Evolutionary conservation across 2,113 vertebrate genomes (phyloP).

Genomic region (Centropus bengalensis): DNA sequence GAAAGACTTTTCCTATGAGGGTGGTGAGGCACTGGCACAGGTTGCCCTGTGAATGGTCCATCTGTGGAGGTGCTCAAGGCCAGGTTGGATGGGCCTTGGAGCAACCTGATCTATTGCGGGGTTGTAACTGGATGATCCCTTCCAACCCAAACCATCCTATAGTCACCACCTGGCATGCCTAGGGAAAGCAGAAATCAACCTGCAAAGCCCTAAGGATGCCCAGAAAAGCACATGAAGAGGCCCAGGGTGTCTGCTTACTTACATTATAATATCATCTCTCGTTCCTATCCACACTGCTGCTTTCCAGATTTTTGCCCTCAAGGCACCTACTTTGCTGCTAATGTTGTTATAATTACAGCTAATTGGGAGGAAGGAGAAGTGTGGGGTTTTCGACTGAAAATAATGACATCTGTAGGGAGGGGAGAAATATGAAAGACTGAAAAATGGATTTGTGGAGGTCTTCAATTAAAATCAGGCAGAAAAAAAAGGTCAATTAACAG

Average conservation of each 20-base stretch:
- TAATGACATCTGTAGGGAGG: background rate
- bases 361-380: constrained; percentile 30
- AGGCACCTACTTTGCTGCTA: constrained; percentile 22
- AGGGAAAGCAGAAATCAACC: background rate
- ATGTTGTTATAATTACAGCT: constrained; percentile 54
- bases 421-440: background rate
- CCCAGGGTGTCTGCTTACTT: background rate
- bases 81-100: too few species aligned
- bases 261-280: background rate
- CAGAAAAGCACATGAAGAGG: background rate
- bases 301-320: constrained; percentile 58
- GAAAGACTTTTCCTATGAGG: background rate
- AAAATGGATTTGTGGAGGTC: constrained; percentile 15
- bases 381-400: constrained; percentile 13
- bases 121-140: too few species aligned
- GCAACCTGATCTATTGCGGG: too few species aligned
- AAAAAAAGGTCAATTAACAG: background rate
- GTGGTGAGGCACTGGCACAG: too few species aligned
- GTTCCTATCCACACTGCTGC: background rate
- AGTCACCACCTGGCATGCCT: background rate
- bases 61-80: too few species aligned
- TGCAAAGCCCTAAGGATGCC: background rate
- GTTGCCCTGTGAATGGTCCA: too few species aligned
- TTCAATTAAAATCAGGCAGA: background rate
- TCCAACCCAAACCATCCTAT: too few species aligned